Evolutionary conservation across 2,888 invertebrate genomes (phyloP).

Genomic region (Drosophila borealis): DNA sequence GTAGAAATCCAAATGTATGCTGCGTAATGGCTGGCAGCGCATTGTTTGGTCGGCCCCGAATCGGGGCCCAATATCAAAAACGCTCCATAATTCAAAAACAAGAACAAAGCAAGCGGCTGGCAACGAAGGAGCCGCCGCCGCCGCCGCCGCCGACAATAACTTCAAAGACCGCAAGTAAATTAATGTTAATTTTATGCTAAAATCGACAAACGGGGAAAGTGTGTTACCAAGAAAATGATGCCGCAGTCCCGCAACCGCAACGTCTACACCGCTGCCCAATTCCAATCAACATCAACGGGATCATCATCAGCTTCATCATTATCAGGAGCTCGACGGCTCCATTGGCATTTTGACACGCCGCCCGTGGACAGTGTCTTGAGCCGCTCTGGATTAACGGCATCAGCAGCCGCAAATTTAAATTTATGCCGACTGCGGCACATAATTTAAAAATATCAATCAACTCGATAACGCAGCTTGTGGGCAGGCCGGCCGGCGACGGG

Average conservation of each 20-base stretch:
- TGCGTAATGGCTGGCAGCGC: constrained; percentile 61
- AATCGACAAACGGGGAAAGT: constrained; percentile 66
- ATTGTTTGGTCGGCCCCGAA: constrained; percentile 59
- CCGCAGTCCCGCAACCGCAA: constrained; percentile 38
- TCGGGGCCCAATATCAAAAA: constrained; percentile 72
- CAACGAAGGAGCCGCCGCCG: constrained; percentile 22
- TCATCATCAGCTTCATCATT: constrained; percentile 38
- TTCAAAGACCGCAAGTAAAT: constrained; percentile 81
- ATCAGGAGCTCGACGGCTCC: constrained; percentile 49
- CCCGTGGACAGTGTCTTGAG: constrained; percentile 57
- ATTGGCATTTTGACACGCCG: constrained; percentile 79
- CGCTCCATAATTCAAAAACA: constrained; percentile 76
- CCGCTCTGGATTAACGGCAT: constrained; percentile 69
- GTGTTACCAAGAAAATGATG: constrained; percentile 63
- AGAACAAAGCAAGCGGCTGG: constrained; percentile 63
- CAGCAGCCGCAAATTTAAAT: constrained; percentile 71
- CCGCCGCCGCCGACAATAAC: constrained; percentile 64
- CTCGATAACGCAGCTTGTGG: constrained; percentile 75
- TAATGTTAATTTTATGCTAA: constrained; percentile 81
- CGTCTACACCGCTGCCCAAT: constrained; percentile 41
- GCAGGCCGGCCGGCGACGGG: background rate
- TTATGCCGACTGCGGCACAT: constrained; percentile 79
- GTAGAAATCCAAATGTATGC: constrained; percentile 58
- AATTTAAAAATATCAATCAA: constrained; percentile 80
- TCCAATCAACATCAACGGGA: constrained; percentile 57